Base-by-base conservation (phyloP, 2,888 invertebrate genomes). In the Autographa gamma region DNA sequence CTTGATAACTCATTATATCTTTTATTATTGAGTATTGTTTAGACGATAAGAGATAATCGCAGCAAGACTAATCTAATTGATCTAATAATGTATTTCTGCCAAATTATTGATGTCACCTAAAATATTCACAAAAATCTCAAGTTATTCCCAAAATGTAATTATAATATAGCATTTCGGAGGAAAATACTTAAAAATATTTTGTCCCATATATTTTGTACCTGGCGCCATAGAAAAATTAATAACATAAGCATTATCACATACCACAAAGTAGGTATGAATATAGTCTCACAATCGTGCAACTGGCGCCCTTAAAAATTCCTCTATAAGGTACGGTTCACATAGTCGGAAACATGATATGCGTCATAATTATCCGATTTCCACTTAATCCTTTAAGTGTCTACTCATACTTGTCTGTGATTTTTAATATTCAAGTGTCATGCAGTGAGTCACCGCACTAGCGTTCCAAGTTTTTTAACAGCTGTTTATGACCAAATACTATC, bases 391-490 rank as follows among this genome's bases (percentile, higher is more conserved):
- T 59, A 52, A 72, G 19, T 54, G 54, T 19, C 19, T 54, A 54
- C 19, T 54, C 19, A 54, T 19, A 54, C 3, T 11, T 52, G 43
- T 19, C 16, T 14, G 34, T 60, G 48, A 59, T 76, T 70, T 74
- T 63, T 19, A 34, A n/a, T 60, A 62, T 60, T 54, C 32, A 65
- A 48, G n/a, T 69, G 74, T 76, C 69, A 74, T 63, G 8, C 3
- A 16, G n/a, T 79, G 80, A 80, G 56, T 79, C 80, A 79, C 31
- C 0, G 18, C 34, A 61, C n/a, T 62, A 63, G 38, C 34, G 56
- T 80, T 80, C 74, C 25, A 66, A 77, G 77, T 74, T 63, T 56
- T 65, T 63, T 7, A 70, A 61, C 66, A 68, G 62, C 59, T 67
- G 70, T 63, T 11, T 1, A 56, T 31, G 31, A 54, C 48, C 2